Evolutionary conservation across 2,113 vertebrate genomes (phyloP).

Genomic region (Balaenoptera acutorostrata): DNA sequence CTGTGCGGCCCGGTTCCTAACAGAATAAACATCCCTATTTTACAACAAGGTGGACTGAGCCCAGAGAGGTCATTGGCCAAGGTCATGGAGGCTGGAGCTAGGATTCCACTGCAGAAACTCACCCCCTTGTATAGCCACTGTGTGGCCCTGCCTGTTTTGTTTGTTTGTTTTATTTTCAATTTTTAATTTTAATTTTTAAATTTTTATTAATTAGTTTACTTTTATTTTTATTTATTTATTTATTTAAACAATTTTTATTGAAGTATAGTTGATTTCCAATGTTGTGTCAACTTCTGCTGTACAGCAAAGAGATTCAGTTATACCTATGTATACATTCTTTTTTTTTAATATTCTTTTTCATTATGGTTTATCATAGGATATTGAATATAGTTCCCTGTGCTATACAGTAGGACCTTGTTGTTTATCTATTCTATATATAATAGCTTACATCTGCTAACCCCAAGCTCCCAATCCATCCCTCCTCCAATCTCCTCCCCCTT

Average conservation of each 20-base stretch:
- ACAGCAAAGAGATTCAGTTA: background rate
- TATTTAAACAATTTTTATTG: background rate
- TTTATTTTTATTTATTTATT: background rate
- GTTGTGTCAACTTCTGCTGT: background rate
- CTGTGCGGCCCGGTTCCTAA: too few relatives aligned
- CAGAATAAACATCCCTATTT: background rate
- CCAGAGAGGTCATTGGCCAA: background rate
- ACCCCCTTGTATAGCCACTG: background rate
- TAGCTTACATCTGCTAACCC: background rate
- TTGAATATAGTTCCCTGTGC: background rate
- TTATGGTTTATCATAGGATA: background rate
- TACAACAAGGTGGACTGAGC: background rate
- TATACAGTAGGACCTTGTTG: background rate
- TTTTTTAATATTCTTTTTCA: background rate
- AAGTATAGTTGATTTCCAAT: background rate
- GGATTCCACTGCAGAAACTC: background rate
- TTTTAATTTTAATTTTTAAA: too few relatives aligned
- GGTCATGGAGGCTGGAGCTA: background rate
- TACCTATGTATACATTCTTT: background rate
- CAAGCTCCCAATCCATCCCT: background rate
- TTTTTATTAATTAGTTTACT: background rate
- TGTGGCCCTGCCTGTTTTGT: background rate
- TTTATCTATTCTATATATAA: too few relatives aligned
- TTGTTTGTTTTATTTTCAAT: background rate
- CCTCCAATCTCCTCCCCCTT: background rate